Percentiles rank a stretch among this genome's conserved stretches.
phyloP scores from a whole-genome alignment of 1,140 invertebrate genomes.

The Ceratosolen solmsi region DNA sequence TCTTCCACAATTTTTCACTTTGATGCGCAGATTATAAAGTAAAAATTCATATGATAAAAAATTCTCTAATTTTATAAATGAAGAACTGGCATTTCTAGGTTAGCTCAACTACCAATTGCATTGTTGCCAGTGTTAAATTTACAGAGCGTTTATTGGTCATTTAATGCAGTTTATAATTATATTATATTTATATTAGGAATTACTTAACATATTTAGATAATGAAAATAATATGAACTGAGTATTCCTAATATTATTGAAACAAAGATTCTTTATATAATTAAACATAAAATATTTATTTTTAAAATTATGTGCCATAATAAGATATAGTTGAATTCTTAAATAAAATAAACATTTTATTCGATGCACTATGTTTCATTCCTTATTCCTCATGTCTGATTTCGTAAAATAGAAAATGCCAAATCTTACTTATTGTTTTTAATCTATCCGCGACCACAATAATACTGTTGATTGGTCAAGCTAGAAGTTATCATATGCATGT shows the following conservation, averaged over 20 bases:
- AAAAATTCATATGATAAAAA: background rate
- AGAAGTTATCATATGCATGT: background rate
- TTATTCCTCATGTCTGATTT: background rate
- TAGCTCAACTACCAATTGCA: background rate
- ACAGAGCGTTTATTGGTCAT: background rate
- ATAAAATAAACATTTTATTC: background rate
- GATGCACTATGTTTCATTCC: background rate
- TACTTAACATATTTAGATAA: no score
- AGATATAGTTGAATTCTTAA: background rate
- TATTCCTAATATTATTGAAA: background rate
- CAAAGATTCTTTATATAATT: background rate
- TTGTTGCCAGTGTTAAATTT: constrained; percentile 10
- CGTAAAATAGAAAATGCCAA: background rate
- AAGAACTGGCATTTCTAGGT: background rate
- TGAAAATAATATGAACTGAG: no score
- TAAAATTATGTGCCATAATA: background rate
- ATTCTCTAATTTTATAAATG: background rate
- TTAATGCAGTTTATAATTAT: no score
- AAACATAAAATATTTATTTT: background rate
- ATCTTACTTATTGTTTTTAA: background rate
- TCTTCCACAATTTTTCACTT: background rate
- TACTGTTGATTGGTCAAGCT: constrained; percentile 13
- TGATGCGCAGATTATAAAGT: background rate
- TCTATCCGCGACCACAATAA: background rate
- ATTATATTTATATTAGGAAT: no score